Evolutionary conservation across 2,888 invertebrate genomes (phyloP).

Genomic region (Priocnemis perturbator): DNA sequence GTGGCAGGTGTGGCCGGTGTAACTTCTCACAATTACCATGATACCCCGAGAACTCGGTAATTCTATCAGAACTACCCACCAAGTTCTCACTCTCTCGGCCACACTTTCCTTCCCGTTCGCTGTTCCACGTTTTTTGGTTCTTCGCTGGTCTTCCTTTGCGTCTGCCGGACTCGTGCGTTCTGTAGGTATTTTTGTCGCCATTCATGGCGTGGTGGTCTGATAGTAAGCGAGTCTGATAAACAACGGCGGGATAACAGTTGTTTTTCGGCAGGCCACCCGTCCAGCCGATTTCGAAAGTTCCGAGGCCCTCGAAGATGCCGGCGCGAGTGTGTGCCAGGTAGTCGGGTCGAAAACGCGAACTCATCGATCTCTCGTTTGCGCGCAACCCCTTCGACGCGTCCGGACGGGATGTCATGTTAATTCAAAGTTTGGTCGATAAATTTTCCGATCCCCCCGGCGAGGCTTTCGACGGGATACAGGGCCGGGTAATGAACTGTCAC

Average conservation of each 20-base stretch:
- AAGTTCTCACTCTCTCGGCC: slow-evolving; percentile 38
- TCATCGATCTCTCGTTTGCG: slow-evolving; percentile 6
- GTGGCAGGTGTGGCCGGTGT: slow-evolving; percentile 30
- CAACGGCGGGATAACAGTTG: too few species aligned
- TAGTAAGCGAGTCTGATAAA: too few species aligned
- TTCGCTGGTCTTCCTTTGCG: too few species aligned
- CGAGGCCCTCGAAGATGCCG: too few species aligned
- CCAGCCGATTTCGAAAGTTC: too few species aligned
- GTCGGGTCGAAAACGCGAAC: not conserved
- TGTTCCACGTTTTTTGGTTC: not conserved
- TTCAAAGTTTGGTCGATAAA: slow-evolving; percentile 17
- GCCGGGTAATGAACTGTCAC: slow-evolving; percentile 24
- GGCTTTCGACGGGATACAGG: slow-evolving; percentile 13
- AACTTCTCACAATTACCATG: slow-evolving; percentile 68
- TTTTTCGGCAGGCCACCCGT: too few species aligned
- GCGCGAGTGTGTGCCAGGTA: too few species aligned
- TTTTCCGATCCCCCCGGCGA: slow-evolving; percentile 6
- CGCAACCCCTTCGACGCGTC: not conserved
- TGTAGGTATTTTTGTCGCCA: too few species aligned
- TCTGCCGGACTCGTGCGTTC: too few species aligned
- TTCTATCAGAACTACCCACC: slow-evolving; percentile 55
- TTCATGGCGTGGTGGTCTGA: too few species aligned
- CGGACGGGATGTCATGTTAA: slow-evolving; percentile 4
- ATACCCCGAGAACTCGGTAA: slow-evolving; percentile 57
- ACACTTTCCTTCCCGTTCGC: not conserved